phyloP scores from a whole-genome alignment of 2,888 invertebrate genomes.

The Iphiclides podalirius region DNA sequence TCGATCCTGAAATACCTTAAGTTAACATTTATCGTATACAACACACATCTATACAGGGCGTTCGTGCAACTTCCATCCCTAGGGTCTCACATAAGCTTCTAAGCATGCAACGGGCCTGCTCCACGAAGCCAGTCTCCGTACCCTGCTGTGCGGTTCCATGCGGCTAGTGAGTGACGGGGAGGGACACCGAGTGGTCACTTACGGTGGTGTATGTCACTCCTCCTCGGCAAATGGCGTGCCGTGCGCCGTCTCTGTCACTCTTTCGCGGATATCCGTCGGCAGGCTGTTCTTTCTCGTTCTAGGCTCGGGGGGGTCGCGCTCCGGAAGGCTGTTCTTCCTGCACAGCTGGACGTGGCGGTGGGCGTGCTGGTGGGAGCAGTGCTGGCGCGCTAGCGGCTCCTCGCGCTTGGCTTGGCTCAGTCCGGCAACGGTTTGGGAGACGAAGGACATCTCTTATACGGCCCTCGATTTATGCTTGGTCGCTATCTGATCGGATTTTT shows the following conservation, averaged over 20 bases:
- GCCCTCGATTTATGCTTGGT: neutral
- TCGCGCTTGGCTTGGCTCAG: constrained; percentile 70
- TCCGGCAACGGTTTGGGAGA: constrained; percentile 79
- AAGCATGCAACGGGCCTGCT: constrained; percentile 75
- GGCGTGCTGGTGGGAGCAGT: constrained; percentile 73
- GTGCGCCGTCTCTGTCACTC: constrained; percentile 46
- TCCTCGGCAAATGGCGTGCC: constrained; percentile 46
- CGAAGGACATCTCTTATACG: constrained; percentile 69
- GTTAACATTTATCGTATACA: constrained; percentile 39
- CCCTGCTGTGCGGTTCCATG: constrained; percentile 66
- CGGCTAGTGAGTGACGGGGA: constrained; percentile 65
- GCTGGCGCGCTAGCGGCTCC: constrained; percentile 64
- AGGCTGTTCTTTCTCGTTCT: constrained; percentile 71
- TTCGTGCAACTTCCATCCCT: constrained; percentile 69
- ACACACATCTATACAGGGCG: constrained; percentile 59
- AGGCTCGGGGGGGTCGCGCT: constrained; percentile 71
- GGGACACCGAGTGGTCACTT: constrained; percentile 72
- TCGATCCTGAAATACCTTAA: constrained; percentile 5
- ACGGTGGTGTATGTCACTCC: constrained; percentile 72
- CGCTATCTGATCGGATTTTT: neutral
- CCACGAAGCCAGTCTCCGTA: constrained; percentile 59
- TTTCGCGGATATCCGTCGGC: constrained; percentile 64
- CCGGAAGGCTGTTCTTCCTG: constrained; percentile 74
- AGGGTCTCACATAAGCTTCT: constrained; percentile 70
- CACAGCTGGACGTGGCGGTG: constrained; percentile 61